Conservation (phyloP, 2,113 vertebrate species). For the Cottus gobio region DNA sequence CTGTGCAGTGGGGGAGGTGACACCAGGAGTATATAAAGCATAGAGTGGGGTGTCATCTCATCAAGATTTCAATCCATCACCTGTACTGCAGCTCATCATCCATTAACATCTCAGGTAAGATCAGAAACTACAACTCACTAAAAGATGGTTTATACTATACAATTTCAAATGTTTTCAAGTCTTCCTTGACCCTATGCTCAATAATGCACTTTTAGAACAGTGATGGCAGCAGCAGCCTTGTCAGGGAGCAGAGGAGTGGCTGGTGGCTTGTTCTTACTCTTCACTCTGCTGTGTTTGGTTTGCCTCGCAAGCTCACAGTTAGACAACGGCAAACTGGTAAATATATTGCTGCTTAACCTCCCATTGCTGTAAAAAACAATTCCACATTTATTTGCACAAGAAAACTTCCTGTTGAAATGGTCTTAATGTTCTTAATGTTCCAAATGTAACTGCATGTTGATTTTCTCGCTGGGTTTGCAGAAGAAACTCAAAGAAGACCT, state of each 20-base stretch:
- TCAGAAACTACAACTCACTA: neutral
- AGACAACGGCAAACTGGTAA: neutral
- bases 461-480: neutral
- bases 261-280: neutral
- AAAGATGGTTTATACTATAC: neutral
- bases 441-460: slow-evolving; percentile 15
- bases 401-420: neutral
- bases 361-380: neutral
- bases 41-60: no score
- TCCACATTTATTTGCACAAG: neutral
- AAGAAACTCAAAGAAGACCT: rapidly evolving
- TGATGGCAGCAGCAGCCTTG: neutral
- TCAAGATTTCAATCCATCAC: neutral
- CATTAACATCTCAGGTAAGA: neutral
- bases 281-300: slow-evolving; percentile 28
- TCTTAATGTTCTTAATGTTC: no score
- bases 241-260: slow-evolving; percentile 2
- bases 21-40: neutral
- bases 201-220: neutral
- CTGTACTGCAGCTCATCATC: neutral
- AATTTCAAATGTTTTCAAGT: neutral
- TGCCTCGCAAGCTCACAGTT: neutral
- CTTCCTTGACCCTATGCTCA: no score
- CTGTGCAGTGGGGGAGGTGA: neutral
- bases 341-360: neutral